Base-by-base conservation (phyloP, 1,140 invertebrate genomes). In the Parasteatoda tepidariorum region DNA sequence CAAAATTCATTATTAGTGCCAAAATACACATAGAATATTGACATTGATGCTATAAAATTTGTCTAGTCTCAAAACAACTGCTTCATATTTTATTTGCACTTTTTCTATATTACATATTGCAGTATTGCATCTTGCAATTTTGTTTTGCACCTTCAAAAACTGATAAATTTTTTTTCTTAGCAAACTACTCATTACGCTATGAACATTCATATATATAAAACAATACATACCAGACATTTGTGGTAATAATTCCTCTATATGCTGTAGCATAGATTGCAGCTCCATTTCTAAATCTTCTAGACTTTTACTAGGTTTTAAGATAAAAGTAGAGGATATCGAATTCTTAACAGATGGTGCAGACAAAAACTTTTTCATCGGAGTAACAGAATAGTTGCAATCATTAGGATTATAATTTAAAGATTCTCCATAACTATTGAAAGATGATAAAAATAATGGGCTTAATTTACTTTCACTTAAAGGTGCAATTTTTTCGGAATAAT, bases 271-370 rank as follows among this genome's bases (percentile, higher is more conserved):
- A 28, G 67, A 38, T 30, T 82, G 48, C 26, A 82, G 26, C 26
- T 82, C 78, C 6, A 61, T 30, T 48, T 82, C 78, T 55, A 82
- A 41, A 4, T 30, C 64, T 48, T 82, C 78, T 31, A 82, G 30
- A 22, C 67, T 82, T 30, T 55, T 28, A 34, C 71, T 33, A 15
- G 61, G 61, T 6, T 71, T 61, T 30, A 82, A 28, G 22, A 67
- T 62, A 82, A 48, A 70, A 6, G 55, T 82, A 2, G 73, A 76
- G 31, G 30, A 30, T 6, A n/a, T 6, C 22, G 30, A 13, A 26
- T 75, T 75, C 11, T 18, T 34, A 7, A 75, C 13, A 4, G 57
- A 75, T 34, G 73, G 64, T 24, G 48, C 7, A 33, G 61, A 57
- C 26, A 26, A 13, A n/a, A 48, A 57, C 34, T 26, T 68, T 26